Evolutionary conservation across 2,888 invertebrate genomes (phyloP), one percentile per base, ranked within the genome.

Genomic region (Gisinianus flammeolus): DNA sequence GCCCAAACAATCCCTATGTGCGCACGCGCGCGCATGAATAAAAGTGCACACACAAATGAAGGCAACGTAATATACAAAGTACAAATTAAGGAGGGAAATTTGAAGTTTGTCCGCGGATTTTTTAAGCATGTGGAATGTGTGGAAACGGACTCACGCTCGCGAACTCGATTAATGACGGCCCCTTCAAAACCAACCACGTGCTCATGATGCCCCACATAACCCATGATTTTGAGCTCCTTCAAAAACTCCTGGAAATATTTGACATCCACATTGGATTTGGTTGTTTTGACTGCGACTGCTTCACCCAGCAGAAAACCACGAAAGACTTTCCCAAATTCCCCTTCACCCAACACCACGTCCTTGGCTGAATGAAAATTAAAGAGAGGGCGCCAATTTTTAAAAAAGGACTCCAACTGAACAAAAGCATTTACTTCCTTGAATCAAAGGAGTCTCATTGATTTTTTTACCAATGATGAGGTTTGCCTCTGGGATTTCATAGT

Each of bases 211-310:
- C 66, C 66, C 5, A 66, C 31, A 31, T 66, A 66, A 6, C 26
- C 66, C 66, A 66, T 66, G 28, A 66, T 66, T 66, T 66, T 66
- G 28, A 66, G 16, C n/a, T 66, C 66, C 66, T 30, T 19, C 8
- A 66, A n/a, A 2, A 66, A 30, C 28, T 28, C 66, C 19, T 30
- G 28, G n/a, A 66, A 66, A 66, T 30, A 28, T 8, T 28, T 30
- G 19, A 66, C 31, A 12, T 66, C 66, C 10, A n/a, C 31, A 30
- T 12, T 66, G 10, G 66, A 12, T n/a, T 66, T 66, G 28, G 66
- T 66, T 6, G 66, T 66, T 30, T 66, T 66, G 8, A 66, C 66
- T 16, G 66, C 31, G 8, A 66, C 66, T 2, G 30, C 66, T 8
- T 26, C 66, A 26, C 66, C 66, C 10, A 30, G 8, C 12, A 66